These are phyloP conservation scores for Polypedilum vanderplanki DNA, from an alignment of 1,140 invertebrate species.

Conservation along the genomic window DNA sequence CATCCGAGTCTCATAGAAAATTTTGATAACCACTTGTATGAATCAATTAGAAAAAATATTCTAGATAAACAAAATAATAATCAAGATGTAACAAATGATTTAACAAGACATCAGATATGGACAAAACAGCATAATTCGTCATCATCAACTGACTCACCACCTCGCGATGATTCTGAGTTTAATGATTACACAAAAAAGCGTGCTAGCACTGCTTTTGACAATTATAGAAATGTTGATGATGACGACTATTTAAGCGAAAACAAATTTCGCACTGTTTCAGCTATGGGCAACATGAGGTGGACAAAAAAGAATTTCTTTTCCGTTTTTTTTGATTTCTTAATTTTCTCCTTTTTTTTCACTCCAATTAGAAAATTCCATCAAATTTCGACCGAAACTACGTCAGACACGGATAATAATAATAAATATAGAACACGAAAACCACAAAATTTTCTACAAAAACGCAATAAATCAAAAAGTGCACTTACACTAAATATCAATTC, in stretches of 20 bases:
- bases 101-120: background rate
- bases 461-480: background rate
- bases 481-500: background rate
- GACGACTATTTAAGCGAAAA: background rate
- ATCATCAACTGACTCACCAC: background rate
- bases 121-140: background rate
- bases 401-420: background rate
- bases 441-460: background rate
- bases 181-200: background rate
- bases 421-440: background rate
- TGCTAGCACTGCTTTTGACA: background rate
- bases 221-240: background rate
- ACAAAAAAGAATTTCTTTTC: no score
- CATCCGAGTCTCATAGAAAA: background rate
- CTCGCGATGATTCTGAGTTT: background rate
- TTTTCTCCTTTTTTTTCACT: no score
- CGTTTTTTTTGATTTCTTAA: no score
- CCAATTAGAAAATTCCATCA: background rate
- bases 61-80: slow-evolving; percentile 13
- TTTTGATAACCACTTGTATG: slow-evolving; percentile 25
- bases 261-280: background rate
- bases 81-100: background rate
- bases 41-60: slow-evolving; percentile 2
- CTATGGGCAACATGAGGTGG: background rate
- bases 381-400: slow-evolving; percentile 6